Evolutionary conservation across 2,797 vertebrate species (phyloP).

Genomic region (Sphaeramia orbicularis): DNA sequence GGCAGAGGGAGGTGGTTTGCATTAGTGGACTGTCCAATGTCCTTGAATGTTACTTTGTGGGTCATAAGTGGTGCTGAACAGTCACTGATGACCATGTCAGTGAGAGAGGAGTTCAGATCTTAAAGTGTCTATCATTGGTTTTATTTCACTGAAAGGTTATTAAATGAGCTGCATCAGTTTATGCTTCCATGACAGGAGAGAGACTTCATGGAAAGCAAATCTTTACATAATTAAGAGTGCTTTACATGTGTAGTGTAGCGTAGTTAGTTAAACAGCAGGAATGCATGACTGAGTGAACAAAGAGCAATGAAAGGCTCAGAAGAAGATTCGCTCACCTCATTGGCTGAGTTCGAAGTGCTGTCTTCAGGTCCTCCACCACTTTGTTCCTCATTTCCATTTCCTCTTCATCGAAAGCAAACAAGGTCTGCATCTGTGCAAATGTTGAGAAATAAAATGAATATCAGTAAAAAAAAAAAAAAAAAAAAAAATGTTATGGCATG

Average conservation of each 20-base stretch:
- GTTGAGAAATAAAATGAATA: background rate
- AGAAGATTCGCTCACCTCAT: slow-evolving; percentile 89
- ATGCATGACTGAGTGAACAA: background rate
- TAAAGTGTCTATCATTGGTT: slow-evolving; percentile 39
- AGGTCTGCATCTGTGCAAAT: slow-evolving; percentile 92
- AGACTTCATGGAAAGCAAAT: slow-evolving; percentile 13
- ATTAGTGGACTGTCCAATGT: slow-evolving; percentile 16
- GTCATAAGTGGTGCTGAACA: slow-evolving; percentile 56
- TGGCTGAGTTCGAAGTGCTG: slow-evolving; percentile 95
- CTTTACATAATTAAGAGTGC: slow-evolving; percentile 21
- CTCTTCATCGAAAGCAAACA: slow-evolving; percentile 96
- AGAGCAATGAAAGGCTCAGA: background rate
- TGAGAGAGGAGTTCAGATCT: slow-evolving; percentile 8
- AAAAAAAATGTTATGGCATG: background rate
- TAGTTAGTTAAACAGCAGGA: slow-evolving; percentile 16
- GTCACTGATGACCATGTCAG: slow-evolving; percentile 32
- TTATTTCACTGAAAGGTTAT: slow-evolving; percentile 27
- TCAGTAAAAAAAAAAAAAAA: background rate
- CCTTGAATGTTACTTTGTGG: slow-evolving; percentile 56
- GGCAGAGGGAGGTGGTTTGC: slow-evolving; percentile 24
- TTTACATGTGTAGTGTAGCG: slow-evolving; percentile 13
- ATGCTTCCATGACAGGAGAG: slow-evolving; percentile 22
- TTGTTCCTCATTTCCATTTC: slow-evolving; percentile 98
- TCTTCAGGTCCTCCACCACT: slow-evolving; percentile 98
- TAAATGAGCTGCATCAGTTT: background rate